Base-by-base conservation (phyloP, 2,888 invertebrate genomes). In the Eilema sororculum region DNA sequence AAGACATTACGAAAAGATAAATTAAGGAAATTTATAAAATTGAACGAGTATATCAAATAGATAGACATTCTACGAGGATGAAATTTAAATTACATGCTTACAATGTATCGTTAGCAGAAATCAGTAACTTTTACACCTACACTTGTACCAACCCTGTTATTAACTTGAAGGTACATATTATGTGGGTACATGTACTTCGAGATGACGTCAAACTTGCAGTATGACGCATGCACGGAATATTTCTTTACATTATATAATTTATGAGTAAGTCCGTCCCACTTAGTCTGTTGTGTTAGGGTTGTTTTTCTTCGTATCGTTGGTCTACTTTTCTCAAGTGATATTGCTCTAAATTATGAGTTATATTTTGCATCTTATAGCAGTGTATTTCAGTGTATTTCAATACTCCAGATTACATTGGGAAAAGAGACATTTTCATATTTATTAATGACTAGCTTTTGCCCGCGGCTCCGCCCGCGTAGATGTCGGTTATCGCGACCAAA, bases 141-240 rank as follows among this genome's bases (percentile, higher is more conserved):
- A 56, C 20, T 30, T 6, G 46, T 52, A 24, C 20, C 30, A 57
- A 62, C 61, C 65, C 57, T 57, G 28, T 70, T 70, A 66, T 62
- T 70, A 57, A 28, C 61, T 41, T 41, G 41, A 16, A 41, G 41
- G 3, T 13, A 41, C 3, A 16, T 41, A 41, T 41, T 16, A 41
- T 16, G 41, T 41, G 4, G 13, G 30, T 56, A 25, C 25, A 60
- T 22, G 59, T 59, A 66, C 66, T 66, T 33, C 25, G 25, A 5
- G 12, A 66, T 67, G 71, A 71, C 71, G 71, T 71, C 71, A 65
- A 56, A 33, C 33, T 3, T 71, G 67, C 67, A 71, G 56, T 41
- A 28, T 71, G 71, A 71, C 71, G 71, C 67, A 71, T 67, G n/a
- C 37, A 64, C 3, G 24, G 59, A 37, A 60, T 52, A 65, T 65